Evolutionary conservation across 2,113 vertebrate genomes (phyloP).

Genomic region (Pseudorasbora parva): DNA sequence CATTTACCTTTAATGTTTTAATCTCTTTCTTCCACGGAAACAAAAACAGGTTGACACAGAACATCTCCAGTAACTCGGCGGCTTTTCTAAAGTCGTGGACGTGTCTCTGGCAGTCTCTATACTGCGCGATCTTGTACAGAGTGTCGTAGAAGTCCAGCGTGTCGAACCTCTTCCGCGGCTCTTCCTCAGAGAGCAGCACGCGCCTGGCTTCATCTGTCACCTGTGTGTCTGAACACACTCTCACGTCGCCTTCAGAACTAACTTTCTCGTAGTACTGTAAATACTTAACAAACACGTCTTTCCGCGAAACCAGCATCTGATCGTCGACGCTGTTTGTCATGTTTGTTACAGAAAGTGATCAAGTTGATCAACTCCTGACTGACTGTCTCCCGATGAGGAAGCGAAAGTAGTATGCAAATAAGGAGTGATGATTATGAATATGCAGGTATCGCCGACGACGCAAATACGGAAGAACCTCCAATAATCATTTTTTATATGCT

Average conservation of each 20-base stretch:
- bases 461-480: slow-evolving; percentile 1
- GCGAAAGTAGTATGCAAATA: slow-evolving; percentile 52
- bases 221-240: slow-evolving; percentile 48
- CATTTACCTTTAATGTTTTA: slow-evolving; percentile 68
- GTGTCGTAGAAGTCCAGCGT: slow-evolving; percentile 64
- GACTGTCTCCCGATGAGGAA: slow-evolving; percentile 52
- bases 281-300: slow-evolving; percentile 62
- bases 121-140: background rate
- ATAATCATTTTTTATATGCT: background rate
- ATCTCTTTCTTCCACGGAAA: slow-evolving; percentile 79
- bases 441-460: background rate
- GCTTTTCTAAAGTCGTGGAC: slow-evolving; percentile 63
- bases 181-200: slow-evolving; percentile 50
- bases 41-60: slow-evolving; percentile 72
- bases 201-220: slow-evolving; percentile 51
- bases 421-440: background rate
- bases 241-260: slow-evolving; percentile 43
- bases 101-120: slow-evolving; percentile 37
- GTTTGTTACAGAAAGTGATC: slow-evolving; percentile 6
- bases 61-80: slow-evolving; percentile 68
- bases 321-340: slow-evolving; percentile 65
- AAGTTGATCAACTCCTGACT: slow-evolving; percentile 11
- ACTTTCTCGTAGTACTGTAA: slow-evolving; percentile 48
- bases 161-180: slow-evolving; percentile 42
- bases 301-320: slow-evolving; percentile 27